Base-by-base conservation (phyloP, 2,888 invertebrate species). In the Orthonevra nobilis region DNA sequence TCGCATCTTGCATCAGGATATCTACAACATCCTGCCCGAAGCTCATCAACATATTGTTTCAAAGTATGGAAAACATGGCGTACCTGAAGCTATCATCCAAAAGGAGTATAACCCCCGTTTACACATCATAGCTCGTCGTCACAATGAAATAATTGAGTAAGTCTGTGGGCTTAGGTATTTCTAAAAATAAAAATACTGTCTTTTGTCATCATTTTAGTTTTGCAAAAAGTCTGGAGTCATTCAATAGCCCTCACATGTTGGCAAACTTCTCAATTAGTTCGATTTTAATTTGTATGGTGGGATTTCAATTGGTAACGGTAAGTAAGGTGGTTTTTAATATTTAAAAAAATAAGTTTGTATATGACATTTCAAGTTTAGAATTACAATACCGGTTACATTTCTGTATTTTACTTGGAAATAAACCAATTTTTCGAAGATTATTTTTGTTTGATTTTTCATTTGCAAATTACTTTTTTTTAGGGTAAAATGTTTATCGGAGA, bases 211-310 rank as follows among this genome's bases (percentile, higher is more conserved):
- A 14, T 82, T 81, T 10, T 44, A 89, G 88, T 48, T 89, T 88
- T 61, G 83, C 85, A 1, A 79, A 83, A 6, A 81, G 69, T 2
- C 72, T 89, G 77, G 88, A 89, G 44, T 72, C 84, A n/a, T 87
- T 89, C 40, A 88, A 87, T 34, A 88, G 85, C 70, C 87, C 89
- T 0, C 87, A 87, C 20, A 81, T 89, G 15, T 81, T 89, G 20
- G 84, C 87, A 0, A 89, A 89, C 82, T 84, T 88, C 15, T 82
- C 84, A 7, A 86, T 88, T 48, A 88, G 88, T 20, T 86, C 89
- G 0, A 81, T 89, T 28, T 81, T 89, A 5, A 88, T 89, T 63
- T 89, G 89, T 56, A 86, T 89, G 85, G 87, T 89, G 12, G 89
- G 89, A 12, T 88, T 89, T 84, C 89, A 89, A 61, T 83, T 89